These are phyloP conservation scores for Dendrolimus punctatus DNA, from an alignment of 1,140 invertebrate species.

Conservation along the genomic window DNA sequence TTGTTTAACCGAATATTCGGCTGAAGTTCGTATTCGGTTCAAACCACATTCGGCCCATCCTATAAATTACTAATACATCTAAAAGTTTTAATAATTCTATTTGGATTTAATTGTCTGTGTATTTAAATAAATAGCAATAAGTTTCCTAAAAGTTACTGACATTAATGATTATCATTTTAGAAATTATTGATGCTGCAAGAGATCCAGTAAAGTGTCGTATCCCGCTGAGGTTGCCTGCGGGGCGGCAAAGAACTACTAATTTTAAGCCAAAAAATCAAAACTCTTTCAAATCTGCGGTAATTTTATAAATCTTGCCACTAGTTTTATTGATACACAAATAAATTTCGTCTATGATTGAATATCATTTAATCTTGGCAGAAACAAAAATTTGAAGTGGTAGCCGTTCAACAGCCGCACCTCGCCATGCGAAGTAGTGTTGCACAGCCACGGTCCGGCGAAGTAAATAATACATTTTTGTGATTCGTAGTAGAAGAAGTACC, in stretches of 20 bases:
- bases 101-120: neutral
- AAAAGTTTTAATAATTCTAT: too few relatives aligned
- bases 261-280: constrained; percentile 9
- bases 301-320: neutral
- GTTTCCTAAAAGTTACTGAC: too few relatives aligned
- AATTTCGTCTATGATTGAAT: too few relatives aligned
- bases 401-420: constrained; percentile 8
- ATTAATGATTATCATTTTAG: constrained; percentile 3
- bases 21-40: too few relatives aligned
- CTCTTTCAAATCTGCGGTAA: constrained; percentile 12
- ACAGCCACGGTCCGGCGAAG: constrained; percentile 11
- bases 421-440: neutral
- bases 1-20: too few relatives aligned
- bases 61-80: too few relatives aligned
- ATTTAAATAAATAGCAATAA: too few relatives aligned
- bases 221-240: constrained; percentile 29
- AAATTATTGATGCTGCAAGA: constrained; percentile 11
- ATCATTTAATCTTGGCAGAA: constrained; percentile 12
- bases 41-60: too few relatives aligned
- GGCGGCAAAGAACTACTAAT: constrained; percentile 7
- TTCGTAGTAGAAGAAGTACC: too few relatives aligned
- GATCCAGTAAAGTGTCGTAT: constrained; percentile 27
- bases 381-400: constrained; percentile 10
- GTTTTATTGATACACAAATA: neutral
- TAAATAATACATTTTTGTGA: neutral